Percentiles rank a stretch among this genome's conserved stretches.
These are phyloP conservation scores for Leptinotarsa rubiginosa DNA, from an alignment of 2,888 invertebrate species.

Conservation along the genomic window DNA sequence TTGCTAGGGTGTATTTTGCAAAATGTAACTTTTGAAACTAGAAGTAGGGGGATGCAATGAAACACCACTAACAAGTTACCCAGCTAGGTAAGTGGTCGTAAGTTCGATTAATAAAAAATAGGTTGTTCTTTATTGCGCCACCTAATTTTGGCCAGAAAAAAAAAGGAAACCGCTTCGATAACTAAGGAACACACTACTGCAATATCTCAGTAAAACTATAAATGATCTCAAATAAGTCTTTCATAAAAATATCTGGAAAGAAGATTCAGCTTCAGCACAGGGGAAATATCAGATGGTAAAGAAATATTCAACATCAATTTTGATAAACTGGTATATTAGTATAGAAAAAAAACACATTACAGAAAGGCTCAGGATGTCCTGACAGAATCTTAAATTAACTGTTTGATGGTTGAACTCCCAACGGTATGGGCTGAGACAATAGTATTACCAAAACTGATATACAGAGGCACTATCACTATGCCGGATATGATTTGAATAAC, in stretches of 20 bases:
- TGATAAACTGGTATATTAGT: background rate
- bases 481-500: background rate
- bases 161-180: background rate
- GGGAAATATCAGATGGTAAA: background rate
- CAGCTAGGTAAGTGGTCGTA: no score
- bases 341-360: background rate
- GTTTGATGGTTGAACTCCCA: background rate
- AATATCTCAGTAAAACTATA: background rate
- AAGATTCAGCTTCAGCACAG: background rate
- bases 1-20: no score
- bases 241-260: background rate
- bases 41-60: no score
- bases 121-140: background rate
- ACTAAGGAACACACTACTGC: background rate
- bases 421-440: background rate
- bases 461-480: background rate
- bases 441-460: background rate
- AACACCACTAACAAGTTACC: no score
- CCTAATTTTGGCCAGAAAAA: background rate
- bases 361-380: background rate
- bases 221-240: background rate
- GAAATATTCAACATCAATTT: background rate
- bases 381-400: background rate
- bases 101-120: background rate
- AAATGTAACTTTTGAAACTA: no score